phyloP scores from a whole-genome alignment of 2,113 vertebrate species.

The Pluvianellus socialis region DNA sequence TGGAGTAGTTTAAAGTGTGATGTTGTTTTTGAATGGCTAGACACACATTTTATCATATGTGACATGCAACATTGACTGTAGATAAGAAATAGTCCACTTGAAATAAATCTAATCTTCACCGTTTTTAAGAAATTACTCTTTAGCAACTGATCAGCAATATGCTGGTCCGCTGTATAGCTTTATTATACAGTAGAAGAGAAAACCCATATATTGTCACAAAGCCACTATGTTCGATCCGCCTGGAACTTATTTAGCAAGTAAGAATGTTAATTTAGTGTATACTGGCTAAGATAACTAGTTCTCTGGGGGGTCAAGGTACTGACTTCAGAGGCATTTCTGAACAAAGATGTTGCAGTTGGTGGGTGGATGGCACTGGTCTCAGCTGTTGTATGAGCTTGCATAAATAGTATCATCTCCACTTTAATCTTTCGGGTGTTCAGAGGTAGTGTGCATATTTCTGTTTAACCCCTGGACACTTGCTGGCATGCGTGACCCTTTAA shows the following conservation, averaged over 20 bases:
- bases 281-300: slow-evolving; percentile 75
- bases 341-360: slow-evolving; percentile 83
- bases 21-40: neutral
- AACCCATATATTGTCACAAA: neutral
- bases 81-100: neutral
- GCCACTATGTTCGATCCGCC: neutral
- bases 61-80: neutral
- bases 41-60: neutral
- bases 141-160: neutral
- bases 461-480: slow-evolving; percentile 76
- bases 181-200: neutral
- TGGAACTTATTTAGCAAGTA: slow-evolving; percentile 56
- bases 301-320: slow-evolving; percentile 82
- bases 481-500: slow-evolving; percentile 73
- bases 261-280: slow-evolving; percentile 71
- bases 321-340: slow-evolving; percentile 84
- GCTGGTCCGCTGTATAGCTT: neutral
- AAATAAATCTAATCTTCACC: neutral
- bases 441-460: slow-evolving; percentile 82
- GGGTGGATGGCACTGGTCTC: slow-evolving; percentile 76
- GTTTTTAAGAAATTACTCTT: neutral
- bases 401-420: slow-evolving; percentile 84
- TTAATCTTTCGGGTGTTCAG: slow-evolving; percentile 83
- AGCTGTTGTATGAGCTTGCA: slow-evolving; percentile 83
- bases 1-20: neutral